These are phyloP conservation scores for Karalla daura DNA, from an alignment of 2,797 vertebrate genomes.

Conservation along the genomic window DNA sequence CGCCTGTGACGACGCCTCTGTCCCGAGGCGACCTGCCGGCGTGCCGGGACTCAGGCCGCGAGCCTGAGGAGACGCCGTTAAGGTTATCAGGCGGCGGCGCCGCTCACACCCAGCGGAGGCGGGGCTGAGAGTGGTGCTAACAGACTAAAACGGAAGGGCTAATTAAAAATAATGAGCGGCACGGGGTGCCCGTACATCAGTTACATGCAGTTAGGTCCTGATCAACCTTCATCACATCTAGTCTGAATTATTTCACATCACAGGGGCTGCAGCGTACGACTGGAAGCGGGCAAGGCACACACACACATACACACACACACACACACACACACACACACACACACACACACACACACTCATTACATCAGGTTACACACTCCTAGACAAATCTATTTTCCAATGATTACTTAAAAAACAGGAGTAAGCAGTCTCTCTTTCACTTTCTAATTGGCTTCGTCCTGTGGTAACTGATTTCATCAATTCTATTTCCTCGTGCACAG, in stretches of 20 bases:
- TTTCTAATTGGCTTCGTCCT: constrained; percentile 24
- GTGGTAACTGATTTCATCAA: constrained; percentile 25
- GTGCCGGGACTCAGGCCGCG: not conserved
- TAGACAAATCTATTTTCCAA: constrained; percentile 4
- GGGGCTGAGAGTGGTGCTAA: constrained; percentile 27
- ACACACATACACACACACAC: constrained; percentile 2
- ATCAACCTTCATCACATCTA: constrained; percentile 27
- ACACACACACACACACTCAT: not conserved
- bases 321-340: not conserved
- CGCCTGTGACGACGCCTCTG: constrained; percentile 22
- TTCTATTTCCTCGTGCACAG: constrained; percentile 15
- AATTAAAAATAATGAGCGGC: constrained; percentile 64
- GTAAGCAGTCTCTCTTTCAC: not conserved
- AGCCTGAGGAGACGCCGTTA: constrained; percentile 17
- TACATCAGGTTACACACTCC: too few relatives aligned
- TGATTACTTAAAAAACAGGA: constrained; percentile 1
- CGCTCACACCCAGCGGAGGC: not conserved
- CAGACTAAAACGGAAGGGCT: constrained; percentile 19
- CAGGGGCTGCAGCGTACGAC: constrained; percentile 17
- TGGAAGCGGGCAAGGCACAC: not conserved
- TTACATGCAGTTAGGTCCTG: constrained; percentile 14
- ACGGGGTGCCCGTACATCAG: constrained; percentile 4
- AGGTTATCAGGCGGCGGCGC: constrained; percentile 21
- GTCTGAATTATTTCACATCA: constrained; percentile 42
- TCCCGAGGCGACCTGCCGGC: constrained; percentile 41